Evolutionary conservation across 2,113 vertebrate genomes (phyloP).

Genomic region (Lepisosteus osseus): DNA sequence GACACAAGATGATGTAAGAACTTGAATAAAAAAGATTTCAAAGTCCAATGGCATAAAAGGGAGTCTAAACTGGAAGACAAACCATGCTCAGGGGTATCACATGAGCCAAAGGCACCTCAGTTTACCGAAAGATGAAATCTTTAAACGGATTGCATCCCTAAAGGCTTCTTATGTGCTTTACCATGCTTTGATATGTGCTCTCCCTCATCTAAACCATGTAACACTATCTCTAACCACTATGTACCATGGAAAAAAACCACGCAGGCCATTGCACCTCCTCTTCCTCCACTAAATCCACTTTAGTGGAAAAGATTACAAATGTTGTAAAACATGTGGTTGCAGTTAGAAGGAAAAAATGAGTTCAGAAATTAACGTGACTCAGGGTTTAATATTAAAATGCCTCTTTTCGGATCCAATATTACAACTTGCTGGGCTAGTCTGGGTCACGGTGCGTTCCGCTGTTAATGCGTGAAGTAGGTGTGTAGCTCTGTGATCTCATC

Average conservation of each 20-base stretch:
- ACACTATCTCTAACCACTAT: neutral
- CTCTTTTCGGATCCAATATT: neutral
- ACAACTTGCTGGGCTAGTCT: neutral
- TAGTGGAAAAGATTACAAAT: constrained; percentile 35
- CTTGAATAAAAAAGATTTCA: constrained; percentile 27
- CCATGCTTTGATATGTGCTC: constrained; percentile 3
- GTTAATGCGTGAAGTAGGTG: neutral
- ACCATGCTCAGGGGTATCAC: neutral
- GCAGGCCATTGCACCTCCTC: constrained; percentile 2
- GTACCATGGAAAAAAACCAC: neutral
- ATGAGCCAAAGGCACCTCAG: neutral
- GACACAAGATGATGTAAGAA: constrained; percentile 25
- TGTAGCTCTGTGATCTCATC: neutral
- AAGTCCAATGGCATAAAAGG: neutral
- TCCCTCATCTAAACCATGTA: constrained; percentile 11
- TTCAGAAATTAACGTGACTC: constrained; percentile 17
- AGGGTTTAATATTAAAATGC: constrained; percentile 21
- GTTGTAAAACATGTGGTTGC: constrained; percentile 29
- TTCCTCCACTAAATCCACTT: constrained; percentile 18
- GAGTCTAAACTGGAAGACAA: constrained; percentile 10
- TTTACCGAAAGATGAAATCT: neutral
- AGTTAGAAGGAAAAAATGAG: constrained; percentile 26
- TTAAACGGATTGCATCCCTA: neutral
- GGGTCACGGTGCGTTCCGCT: neutral
- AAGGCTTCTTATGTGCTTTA: constrained; percentile 26